Evolutionary conservation across 2,888 invertebrate genomes (phyloP).

Genomic region (Yponomeuta malinellus): DNA sequence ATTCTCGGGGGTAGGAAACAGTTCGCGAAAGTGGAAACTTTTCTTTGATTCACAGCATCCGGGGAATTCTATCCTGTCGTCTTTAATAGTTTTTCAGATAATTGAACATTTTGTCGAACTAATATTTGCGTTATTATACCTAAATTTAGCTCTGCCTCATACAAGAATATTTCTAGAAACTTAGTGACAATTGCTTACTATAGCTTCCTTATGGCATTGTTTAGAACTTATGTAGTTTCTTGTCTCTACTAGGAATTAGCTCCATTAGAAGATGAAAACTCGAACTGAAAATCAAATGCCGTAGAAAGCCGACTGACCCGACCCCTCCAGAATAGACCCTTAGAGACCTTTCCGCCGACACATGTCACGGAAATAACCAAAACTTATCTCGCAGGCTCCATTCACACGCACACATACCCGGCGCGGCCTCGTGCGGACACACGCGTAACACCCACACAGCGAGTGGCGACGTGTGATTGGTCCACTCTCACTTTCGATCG

Average conservation of each 20-base stretch:
- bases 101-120: too few relatives aligned
- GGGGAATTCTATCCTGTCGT: not conserved
- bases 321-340: slow-evolving; percentile 7
- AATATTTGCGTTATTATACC: too few relatives aligned
- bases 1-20: not conserved
- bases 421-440: slow-evolving; percentile 32
- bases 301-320: too few relatives aligned
- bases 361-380: slow-evolving; percentile 16
- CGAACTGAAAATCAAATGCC: too few relatives aligned
- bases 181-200: too few relatives aligned
- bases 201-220: too few relatives aligned
- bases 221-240: too few relatives aligned
- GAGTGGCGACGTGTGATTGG: slow-evolving; percentile 49
- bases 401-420: slow-evolving; percentile 36
- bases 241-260: too few relatives aligned
- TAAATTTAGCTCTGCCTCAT: too few relatives aligned
- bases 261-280: too few relatives aligned
- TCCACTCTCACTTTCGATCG: slow-evolving; percentile 63
- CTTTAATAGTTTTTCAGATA: too few relatives aligned
- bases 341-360: slow-evolving; percentile 6
- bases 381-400: slow-evolving; percentile 32
- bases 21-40: not conserved
- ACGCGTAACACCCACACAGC: slow-evolving; percentile 37
- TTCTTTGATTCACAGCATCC: not conserved
- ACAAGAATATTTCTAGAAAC: too few relatives aligned